Percentiles rank a stretch among this genome's conserved stretches.
Evolutionary conservation across 2,113 vertebrate genomes (phyloP).

Genomic region (Formicarius rufipectus): DNA sequence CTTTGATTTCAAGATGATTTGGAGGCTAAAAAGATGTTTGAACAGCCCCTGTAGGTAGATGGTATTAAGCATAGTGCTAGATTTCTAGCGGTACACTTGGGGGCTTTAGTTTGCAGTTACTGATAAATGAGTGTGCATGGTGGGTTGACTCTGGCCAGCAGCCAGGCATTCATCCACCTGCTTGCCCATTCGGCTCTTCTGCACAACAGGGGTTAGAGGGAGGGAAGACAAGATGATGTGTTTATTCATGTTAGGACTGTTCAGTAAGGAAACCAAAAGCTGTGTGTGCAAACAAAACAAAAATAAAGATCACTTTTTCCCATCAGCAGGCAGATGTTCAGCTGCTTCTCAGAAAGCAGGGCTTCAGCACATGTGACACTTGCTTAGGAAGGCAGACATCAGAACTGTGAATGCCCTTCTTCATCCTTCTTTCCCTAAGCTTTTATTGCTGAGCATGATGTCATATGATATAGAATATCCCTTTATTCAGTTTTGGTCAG

Average conservation of each 20-base stretch:
- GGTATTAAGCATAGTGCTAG: not conserved
- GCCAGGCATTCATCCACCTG: not conserved
- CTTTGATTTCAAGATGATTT: not conserved
- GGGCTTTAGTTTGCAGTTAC: not conserved
- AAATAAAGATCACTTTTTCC: not conserved
- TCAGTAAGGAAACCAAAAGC: not conserved
- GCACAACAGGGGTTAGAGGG: not conserved
- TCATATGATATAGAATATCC: not conserved
- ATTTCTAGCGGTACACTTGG: not conserved
- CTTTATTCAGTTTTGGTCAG: not conserved
- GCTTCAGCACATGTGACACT: not conserved
- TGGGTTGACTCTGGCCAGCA: not conserved
- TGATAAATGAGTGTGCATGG: fast-evolving
- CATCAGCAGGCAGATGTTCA: not conserved
- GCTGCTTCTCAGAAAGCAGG: not conserved
- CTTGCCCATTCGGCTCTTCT: not conserved
- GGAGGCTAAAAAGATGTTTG: not conserved
- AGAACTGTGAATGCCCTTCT: not conserved
- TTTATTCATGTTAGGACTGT: not conserved
- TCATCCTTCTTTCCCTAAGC: not conserved
- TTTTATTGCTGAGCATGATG: not conserved
- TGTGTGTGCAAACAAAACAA: not conserved
- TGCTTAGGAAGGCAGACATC: not conserved
- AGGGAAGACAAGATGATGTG: not conserved
- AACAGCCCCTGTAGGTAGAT: not conserved